Base-by-base conservation (phyloP, 2,113 vertebrate genomes). In the Syrrhaptes paradoxus region DNA sequence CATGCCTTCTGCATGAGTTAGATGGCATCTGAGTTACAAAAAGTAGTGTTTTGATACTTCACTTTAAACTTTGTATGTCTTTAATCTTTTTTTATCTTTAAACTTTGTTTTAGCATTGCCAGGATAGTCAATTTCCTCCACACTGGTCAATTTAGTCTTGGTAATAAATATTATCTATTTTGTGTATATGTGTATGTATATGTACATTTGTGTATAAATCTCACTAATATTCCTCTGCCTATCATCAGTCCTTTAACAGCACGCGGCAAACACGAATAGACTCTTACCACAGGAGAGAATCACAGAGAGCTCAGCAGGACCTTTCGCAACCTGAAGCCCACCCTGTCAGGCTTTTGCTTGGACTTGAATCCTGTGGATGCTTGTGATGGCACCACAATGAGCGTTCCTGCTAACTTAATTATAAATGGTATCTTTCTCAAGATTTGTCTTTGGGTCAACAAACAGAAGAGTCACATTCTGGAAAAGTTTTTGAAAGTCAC, bases 1-100 rank as follows among this genome's bases (percentile, higher is more conserved):
- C 87, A 77, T 95, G 34, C 82, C 65, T 97, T 93, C 87, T 83
- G 63, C 54, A 29, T 96, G 89, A 96, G 49, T n/a, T 94, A 85
- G 48, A 76, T 85, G 46, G 36, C 77, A 94, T 91, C 31, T 91
- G 41, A 65, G 43, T 91, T 92, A 85, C 57, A 79, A 79, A 85
- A 93, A 67, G 17, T 76, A 52, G n/a, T 62, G 20, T 7, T 88
- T 63, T 91, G 52, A 32, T 75, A 51, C 34, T 73, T 78, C 48
- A 38, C 38, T 92, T 92, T 41, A 77, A 55, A 46, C 22, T 75
- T 49, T 8, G 4, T 83, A 13, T 58, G 2, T 6, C 41, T 55
- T 59, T 76, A 36, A 51, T 89, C 6, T 49, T 52, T 63, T 68
- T 83, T 57, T 16, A 19, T 63, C 6, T 76, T 80, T 58, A 58